Percentiles rank a stretch among this genome's conserved stretches.
Evolutionary conservation across 2,113 vertebrate species (phyloP).

Genomic region (Rhagologus leucostigma): DNA sequence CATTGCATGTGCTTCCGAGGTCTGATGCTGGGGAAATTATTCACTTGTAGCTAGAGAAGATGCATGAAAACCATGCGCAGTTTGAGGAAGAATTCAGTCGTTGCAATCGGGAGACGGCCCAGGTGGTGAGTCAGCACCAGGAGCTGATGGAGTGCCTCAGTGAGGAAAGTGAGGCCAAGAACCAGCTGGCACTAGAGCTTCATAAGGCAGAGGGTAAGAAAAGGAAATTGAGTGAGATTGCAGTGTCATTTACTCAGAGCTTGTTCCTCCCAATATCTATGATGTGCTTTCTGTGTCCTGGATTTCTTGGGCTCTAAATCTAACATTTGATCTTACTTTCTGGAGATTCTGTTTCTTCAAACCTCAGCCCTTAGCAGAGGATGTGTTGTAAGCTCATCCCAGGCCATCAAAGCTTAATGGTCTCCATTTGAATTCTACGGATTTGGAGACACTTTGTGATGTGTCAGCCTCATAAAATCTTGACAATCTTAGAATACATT

Average conservation of each 20-base stretch:
- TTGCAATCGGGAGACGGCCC: constrained; percentile 72
- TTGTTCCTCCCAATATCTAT: accelerated
- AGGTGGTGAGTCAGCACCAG: constrained; percentile 80
- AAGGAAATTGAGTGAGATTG: not conserved
- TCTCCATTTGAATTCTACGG: not conserved
- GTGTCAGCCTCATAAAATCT: not conserved
- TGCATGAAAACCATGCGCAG: constrained; percentile 73
- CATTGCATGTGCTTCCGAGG: not conserved
- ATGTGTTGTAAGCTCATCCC: not conserved
- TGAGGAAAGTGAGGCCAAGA: constrained; percentile 76
- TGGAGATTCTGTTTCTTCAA: not conserved
- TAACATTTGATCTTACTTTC: not conserved
- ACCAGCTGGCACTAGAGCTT: constrained; percentile 80
- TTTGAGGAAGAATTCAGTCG: constrained; percentile 82
- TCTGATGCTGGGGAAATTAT: not conserved
- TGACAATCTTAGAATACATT: not conserved
- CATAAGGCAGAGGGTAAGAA: constrained; percentile 88
- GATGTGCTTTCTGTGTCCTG: not conserved
- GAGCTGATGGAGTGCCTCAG: constrained; percentile 79
- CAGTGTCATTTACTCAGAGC: not conserved
- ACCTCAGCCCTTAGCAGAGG: not conserved
- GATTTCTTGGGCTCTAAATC: not conserved
- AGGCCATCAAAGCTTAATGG: not conserved
- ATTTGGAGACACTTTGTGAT: not conserved
- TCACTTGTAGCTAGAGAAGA: constrained; percentile 81